Percentiles rank a stretch among this genome's conserved stretches.
These are phyloP conservation scores for Puntigrus tetrazona DNA, from an alignment of 2,113 vertebrate genomes.

Conservation along the genomic window DNA sequence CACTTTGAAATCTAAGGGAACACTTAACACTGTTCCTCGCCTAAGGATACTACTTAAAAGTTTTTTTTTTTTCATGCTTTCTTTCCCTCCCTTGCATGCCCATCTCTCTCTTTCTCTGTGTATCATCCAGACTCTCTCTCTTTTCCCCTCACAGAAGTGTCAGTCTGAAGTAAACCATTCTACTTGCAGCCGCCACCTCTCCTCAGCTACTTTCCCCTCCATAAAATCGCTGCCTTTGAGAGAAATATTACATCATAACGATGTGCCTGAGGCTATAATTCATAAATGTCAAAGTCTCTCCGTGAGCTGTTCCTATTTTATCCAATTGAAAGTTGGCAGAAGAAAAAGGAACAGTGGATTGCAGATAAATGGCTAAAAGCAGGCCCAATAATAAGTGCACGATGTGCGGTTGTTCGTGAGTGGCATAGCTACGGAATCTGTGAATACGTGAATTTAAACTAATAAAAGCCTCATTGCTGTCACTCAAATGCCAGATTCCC, in stretches of 20 bases:
- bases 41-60: slow-evolving; percentile 73
- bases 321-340: slow-evolving; percentile 49
- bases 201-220: slow-evolving; percentile 30
- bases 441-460: slow-evolving; percentile 30
- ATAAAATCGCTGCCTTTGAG: slow-evolving; percentile 45
- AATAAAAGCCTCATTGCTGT: slow-evolving; percentile 33
- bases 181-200: slow-evolving; percentile 61
- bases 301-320: slow-evolving; percentile 53
- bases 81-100: slow-evolving; percentile 13
- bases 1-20: slow-evolving; percentile 71
- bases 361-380: slow-evolving; percentile 24
- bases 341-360: slow-evolving; percentile 18
- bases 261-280: slow-evolving; percentile 51
- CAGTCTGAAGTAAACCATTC: slow-evolving; percentile 66
- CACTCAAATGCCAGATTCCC: slow-evolving; percentile 16
- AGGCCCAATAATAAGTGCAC: slow-evolving; percentile 27
- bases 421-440: slow-evolving; percentile 7
- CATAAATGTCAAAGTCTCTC: slow-evolving; percentile 51
- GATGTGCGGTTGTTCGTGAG: slow-evolving; percentile 30
- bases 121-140: slow-evolving; percentile 41
- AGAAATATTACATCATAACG: slow-evolving; percentile 56
- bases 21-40: slow-evolving; percentile 74
- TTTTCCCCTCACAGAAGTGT: slow-evolving; percentile 55
- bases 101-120: slow-evolving; percentile 4
- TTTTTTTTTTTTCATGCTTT: slow-evolving; percentile 43